phyloP scores from a whole-genome alignment of 2,113 vertebrate species.

The Chlamydotis undulata region DNA sequence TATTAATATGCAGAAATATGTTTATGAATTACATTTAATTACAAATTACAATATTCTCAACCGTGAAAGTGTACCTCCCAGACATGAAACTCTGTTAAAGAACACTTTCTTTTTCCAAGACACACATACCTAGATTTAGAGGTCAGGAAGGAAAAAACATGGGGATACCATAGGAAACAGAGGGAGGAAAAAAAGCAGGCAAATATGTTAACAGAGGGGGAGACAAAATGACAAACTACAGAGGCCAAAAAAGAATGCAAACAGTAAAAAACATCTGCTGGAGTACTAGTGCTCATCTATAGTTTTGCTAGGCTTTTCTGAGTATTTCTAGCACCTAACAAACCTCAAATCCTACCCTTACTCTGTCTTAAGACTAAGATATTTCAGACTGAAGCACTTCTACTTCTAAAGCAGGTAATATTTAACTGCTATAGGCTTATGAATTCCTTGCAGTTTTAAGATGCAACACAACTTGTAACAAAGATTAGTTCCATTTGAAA shows the following conservation, averaged over 20 bases:
- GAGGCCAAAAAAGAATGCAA: background rate
- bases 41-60: background rate
- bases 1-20: background rate
- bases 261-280: background rate
- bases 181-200: background rate
- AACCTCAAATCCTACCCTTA: background rate
- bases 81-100: accelerated
- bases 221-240: background rate
- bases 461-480: background rate
- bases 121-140: background rate
- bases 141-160: background rate
- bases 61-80: background rate
- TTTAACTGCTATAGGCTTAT: background rate
- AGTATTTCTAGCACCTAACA: background rate
- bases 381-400: background rate
- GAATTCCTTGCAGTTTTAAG: background rate
- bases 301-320: background rate
- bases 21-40: background rate
- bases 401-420: background rate
- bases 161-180: background rate
- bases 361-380: background rate
- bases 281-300: background rate
- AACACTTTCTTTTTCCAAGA: background rate
- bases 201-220: background rate
- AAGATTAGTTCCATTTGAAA: background rate